Base-by-base conservation (phyloP, 2,113 vertebrate species). In the Zeus faber region DNA sequence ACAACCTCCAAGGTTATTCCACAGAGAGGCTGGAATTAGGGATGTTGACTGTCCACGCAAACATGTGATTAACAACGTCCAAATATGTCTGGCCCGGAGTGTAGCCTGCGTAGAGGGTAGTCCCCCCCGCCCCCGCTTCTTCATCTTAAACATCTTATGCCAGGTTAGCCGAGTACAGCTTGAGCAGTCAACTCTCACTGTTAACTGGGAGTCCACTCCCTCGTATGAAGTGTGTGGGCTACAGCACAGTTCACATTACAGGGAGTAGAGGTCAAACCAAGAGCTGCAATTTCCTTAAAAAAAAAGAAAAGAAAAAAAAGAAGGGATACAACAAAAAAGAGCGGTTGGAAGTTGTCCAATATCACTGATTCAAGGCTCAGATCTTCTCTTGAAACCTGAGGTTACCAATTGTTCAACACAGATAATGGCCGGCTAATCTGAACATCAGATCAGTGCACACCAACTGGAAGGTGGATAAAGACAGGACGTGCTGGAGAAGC, bases 281-380 rank as follows among this genome's bases (percentile, higher is more conserved):
- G 70, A 84, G 76, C 74, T 85, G 77, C 83, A 83, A 77, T 80
- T 87, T 83, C 45, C 26, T 55, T 58, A 35, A 10, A 69, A 33
- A 43, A 57, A 85, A 43, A 35, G 60, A 21, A 57, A 52, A 3
- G 5, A 24, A 48, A 54, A 4, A 4, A 14, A 22, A 18, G 8
- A 44, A 10, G 13, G 23, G n/a, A n/a, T n/a, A n/a, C n/a, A n/a
- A n/a, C n/a, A n/a, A n/a, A n/a, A n/a, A n/a, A n/a, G n/a, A n/a
- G n/a, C n/a, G n/a, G n/a, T n/a, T n/a, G n/a, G 5, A 50, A 26
- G 20, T 24, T 54, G 17, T 10, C 37, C 25, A 11, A 31, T 3
- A 2, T 31, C 47, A 59, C 48, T 1, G 17, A 54, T 51, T 58
- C 33, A 40, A 20, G 47, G 45, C 59, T 65, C 58, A 54, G 60